Conservation (phyloP, 2,888 invertebrate species). For the Dendrolimus houi region DNA sequence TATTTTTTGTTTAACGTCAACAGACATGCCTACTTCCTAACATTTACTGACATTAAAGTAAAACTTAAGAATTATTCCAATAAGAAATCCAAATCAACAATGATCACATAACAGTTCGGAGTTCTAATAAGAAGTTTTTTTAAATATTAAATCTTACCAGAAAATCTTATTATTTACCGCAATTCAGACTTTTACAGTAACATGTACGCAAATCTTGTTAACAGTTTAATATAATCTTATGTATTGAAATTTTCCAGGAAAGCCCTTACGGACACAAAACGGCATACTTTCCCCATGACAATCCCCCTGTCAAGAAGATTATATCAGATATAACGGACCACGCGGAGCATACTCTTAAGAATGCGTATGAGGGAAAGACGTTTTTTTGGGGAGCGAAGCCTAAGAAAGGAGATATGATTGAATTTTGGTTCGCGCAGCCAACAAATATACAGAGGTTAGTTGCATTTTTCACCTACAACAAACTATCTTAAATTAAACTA, state of each 20-base stretch:
- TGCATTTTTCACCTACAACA: too few relatives aligned
- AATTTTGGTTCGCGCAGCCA: slow-evolving; percentile 87
- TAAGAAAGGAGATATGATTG: slow-evolving; percentile 86
- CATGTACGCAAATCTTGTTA: too few relatives aligned
- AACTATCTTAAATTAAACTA: too few relatives aligned
- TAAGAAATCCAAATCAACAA: too few relatives aligned
- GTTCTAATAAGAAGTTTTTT: slow-evolving; percentile 10
- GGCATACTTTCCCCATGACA: slow-evolving; percentile 86
- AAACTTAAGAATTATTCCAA: too few relatives aligned
- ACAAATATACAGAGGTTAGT: slow-evolving; percentile 79
- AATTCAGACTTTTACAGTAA: neutral
- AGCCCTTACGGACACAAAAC: slow-evolving; percentile 91
- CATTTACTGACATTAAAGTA: too few relatives aligned
- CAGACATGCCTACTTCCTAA: too few relatives aligned
- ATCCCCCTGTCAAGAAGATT: slow-evolving; percentile 81
- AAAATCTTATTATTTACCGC: neutral
- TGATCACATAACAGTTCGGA: too few relatives aligned
- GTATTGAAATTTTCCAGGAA: slow-evolving; percentile 75
- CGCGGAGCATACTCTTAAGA: slow-evolving; percentile 84
- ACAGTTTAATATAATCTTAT: too few relatives aligned
- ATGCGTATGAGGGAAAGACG: slow-evolving; percentile 90
- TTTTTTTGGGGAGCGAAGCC: slow-evolving; percentile 96
- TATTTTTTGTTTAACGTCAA: too few relatives aligned
- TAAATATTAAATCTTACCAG: neutral
- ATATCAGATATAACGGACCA: slow-evolving; percentile 87